phyloP scores from a whole-genome alignment of 2,888 invertebrate species.

The Idaea straminata region DNA sequence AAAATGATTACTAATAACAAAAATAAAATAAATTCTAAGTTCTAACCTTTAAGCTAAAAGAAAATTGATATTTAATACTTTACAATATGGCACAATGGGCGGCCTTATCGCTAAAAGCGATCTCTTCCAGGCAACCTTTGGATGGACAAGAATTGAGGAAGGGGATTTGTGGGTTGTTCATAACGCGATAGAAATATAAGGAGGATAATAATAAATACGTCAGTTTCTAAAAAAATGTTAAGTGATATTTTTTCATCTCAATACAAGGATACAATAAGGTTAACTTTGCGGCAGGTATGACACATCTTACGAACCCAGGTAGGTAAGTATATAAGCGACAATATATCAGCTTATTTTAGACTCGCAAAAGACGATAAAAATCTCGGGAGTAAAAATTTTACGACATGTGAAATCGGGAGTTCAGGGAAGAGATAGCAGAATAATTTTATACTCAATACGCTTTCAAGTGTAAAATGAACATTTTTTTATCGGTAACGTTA shows the following conservation, averaged over 20 bases:
- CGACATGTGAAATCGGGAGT: constrained; percentile 57
- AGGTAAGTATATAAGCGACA: constrained; percentile 40
- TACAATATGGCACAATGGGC: too few species aligned
- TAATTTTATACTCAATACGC: constrained; percentile 54
- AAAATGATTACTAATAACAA: too few species aligned
- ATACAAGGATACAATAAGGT: not conserved
- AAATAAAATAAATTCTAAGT: too few species aligned
- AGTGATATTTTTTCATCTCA: not conserved
- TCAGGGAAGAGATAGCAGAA: constrained; percentile 48
- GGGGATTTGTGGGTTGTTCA: too few species aligned
- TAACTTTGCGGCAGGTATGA: not conserved
- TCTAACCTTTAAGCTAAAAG: too few species aligned
- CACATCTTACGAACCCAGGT: constrained; percentile 5
- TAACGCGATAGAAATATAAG: too few species aligned
- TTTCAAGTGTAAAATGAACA: constrained; percentile 51
- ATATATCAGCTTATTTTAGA: constrained; percentile 51
- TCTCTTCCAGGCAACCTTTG: too few species aligned
- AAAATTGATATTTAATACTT: too few species aligned
- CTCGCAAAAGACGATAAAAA: constrained; percentile 48
- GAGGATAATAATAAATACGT: not conserved
- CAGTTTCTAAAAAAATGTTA: not conserved
- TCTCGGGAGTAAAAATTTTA: constrained; percentile 55
- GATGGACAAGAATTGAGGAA: too few species aligned
- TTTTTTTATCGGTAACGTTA: constrained; percentile 45
- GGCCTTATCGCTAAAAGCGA: too few species aligned